Conservation (phyloP, 2,888 invertebrate species). For the Coenonympha arcania region DNA sequence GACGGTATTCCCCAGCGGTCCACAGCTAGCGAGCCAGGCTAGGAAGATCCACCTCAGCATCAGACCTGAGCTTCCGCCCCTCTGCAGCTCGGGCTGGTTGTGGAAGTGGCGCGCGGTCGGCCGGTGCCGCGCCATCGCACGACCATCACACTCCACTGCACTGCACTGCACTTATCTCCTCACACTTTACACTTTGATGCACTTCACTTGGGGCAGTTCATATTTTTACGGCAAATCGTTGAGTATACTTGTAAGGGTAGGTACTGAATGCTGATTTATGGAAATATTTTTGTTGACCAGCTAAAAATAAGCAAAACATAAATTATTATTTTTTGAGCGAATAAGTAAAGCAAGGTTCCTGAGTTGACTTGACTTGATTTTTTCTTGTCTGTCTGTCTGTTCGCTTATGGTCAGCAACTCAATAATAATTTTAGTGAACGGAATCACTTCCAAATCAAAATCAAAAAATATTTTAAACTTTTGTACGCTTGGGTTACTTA, state of each 20-base stretch:
- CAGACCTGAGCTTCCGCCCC: slow-evolving; percentile 48
- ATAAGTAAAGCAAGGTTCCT: too few relatives aligned
- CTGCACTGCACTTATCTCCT: slow-evolving; percentile 14
- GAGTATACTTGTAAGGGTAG: background rate
- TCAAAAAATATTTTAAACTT: too few relatives aligned
- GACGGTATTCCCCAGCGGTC: slow-evolving; percentile 61
- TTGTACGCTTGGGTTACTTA: too few relatives aligned
- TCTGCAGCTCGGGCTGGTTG: slow-evolving; percentile 65
- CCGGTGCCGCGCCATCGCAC: slow-evolving; percentile 49
- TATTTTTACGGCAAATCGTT: background rate
- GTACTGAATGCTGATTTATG: too few relatives aligned
- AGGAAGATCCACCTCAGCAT: slow-evolving; percentile 65
- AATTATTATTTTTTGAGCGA: too few relatives aligned
- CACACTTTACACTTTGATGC: slow-evolving; percentile 14
- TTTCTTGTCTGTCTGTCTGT: too few relatives aligned
- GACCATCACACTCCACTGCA: slow-evolving; percentile 30
- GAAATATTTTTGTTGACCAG: too few relatives aligned
- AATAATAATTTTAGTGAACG: too few relatives aligned
- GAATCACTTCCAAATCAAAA: too few relatives aligned
- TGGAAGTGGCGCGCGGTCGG: slow-evolving; percentile 66
- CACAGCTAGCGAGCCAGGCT: slow-evolving; percentile 63
- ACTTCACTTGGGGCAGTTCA: slow-evolving; percentile 14
- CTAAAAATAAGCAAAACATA: too few relatives aligned
- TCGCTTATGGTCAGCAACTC: too few relatives aligned
- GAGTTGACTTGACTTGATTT: too few relatives aligned